These are phyloP conservation scores for Aspidiotus destructor DNA, from an alignment of 2,888 invertebrate genomes.

Conservation along the genomic window DNA sequence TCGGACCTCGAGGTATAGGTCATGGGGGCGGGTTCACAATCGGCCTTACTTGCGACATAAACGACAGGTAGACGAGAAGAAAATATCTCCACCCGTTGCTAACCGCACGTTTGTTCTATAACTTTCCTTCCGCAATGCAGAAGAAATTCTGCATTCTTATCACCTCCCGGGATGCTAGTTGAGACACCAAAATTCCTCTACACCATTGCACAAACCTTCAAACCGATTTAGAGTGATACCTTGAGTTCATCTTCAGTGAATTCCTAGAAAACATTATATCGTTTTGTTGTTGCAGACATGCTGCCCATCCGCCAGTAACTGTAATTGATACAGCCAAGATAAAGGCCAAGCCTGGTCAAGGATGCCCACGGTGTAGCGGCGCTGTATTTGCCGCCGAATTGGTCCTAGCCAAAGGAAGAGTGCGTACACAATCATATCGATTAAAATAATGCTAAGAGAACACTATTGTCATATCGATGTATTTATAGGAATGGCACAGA, in stretches of 20 bases:
- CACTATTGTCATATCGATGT: slow-evolving; percentile 2
- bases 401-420: slow-evolving; percentile 74
- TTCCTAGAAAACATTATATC: not conserved
- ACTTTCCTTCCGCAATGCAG: not conserved
- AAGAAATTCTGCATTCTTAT: not conserved
- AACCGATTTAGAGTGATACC: not conserved
- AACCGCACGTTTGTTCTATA: no score
- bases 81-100: no score
- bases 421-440: slow-evolving; percentile 36
- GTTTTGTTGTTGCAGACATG: not conserved
- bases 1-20: slow-evolving; percentile 88
- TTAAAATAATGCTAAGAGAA: not conserved
- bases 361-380: slow-evolving; percentile 82
- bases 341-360: slow-evolving; percentile 72
- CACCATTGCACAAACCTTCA: not conserved
- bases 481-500: slow-evolving; percentile 69
- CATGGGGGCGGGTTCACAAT: slow-evolving; percentile 79
- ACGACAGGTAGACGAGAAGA: slow-evolving; percentile 45
- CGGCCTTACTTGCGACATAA: slow-evolving; percentile 75
- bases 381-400: slow-evolving; percentile 90
- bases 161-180: not conserved
- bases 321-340: slow-evolving; percentile 65
- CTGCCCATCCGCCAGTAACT: no score
- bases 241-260: not conserved
- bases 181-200: no score